phyloP scores from a whole-genome alignment of 2,888 invertebrate genomes.

The Volucella zonaria region DNA sequence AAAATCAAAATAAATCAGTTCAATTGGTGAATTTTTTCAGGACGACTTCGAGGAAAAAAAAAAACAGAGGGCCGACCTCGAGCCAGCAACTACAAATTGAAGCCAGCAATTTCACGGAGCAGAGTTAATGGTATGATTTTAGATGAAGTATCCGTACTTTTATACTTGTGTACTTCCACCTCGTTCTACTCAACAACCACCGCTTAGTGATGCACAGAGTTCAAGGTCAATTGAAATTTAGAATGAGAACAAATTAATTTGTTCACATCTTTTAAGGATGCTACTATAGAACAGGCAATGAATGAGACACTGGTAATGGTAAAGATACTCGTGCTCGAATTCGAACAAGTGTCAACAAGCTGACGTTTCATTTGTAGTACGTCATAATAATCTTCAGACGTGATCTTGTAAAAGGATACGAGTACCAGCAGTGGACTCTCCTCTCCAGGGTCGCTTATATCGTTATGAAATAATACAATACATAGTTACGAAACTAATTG shows the following conservation, averaged over 20 bases:
- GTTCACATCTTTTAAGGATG: neutral
- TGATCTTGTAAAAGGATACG: neutral
- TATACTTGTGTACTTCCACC: no score
- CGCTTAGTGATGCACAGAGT: neutral
- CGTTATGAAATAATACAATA: slow-evolving; percentile 36
- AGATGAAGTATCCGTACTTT: slow-evolving; percentile 16
- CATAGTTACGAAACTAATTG: slow-evolving; percentile 50
- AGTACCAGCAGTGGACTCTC: neutral
- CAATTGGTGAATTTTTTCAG: slow-evolving; percentile 25
- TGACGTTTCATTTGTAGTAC: neutral
- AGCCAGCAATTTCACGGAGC: slow-evolving; percentile 24
- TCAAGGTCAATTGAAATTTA: slow-evolving; percentile 26
- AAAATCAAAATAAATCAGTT: slow-evolving; percentile 68
- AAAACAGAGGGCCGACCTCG: neutral
- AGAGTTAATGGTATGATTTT: slow-evolving; percentile 21
- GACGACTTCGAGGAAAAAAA: slow-evolving; percentile 21
- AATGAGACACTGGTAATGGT: neutral
- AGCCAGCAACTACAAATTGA: slow-evolving; percentile 22
- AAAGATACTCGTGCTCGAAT: neutral
- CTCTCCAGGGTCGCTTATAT: neutral
- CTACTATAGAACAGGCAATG: neutral
- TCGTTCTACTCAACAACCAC: neutral
- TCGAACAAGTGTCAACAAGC: slow-evolving; percentile 35
- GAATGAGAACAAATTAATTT: slow-evolving; percentile 19
- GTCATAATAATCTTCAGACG: slow-evolving; percentile 16